phyloP scores from a whole-genome alignment of 1,140 invertebrate species.

The Brachionus plicatilis region DNA sequence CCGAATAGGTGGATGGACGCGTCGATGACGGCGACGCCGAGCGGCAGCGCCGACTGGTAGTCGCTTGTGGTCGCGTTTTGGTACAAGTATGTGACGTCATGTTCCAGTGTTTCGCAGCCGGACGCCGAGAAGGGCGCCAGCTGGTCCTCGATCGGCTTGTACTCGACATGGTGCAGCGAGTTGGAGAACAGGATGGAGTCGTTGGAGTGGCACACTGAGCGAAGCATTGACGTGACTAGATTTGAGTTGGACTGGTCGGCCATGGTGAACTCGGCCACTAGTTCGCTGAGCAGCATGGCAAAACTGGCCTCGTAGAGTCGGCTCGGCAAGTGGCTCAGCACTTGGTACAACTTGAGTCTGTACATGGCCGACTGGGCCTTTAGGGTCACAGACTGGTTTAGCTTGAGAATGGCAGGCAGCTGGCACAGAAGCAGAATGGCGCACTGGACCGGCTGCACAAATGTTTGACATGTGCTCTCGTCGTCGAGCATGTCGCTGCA shows the following conservation, averaged over 20 bases:
- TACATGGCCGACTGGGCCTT: slow-evolving; percentile 89
- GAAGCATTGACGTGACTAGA: slow-evolving; percentile 80
- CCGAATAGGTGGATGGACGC: slow-evolving; percentile 86
- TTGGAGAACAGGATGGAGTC: slow-evolving; percentile 76
- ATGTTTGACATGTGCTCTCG: background rate
- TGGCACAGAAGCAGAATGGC: slow-evolving; percentile 56
- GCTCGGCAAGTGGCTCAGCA: slow-evolving; percentile 70
- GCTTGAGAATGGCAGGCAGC: slow-evolving; percentile 76
- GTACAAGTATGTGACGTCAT: slow-evolving; percentile 86
- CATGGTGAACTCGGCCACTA: slow-evolving; percentile 94
- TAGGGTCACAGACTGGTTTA: slow-evolving; percentile 76
- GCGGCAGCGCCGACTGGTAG: slow-evolving; percentile 64
- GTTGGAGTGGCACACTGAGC: slow-evolving; percentile 79
- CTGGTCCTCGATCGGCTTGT: slow-evolving; percentile 93
- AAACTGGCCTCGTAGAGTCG: slow-evolving; percentile 43
- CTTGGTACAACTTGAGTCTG: slow-evolving; percentile 81
- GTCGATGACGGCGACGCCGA: slow-evolving; percentile 95
- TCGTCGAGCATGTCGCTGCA: background rate
- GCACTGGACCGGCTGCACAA: background rate
- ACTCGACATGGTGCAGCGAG: slow-evolving; percentile 79
- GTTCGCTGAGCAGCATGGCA: slow-evolving; percentile 60
- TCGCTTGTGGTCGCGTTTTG: slow-evolving; percentile 47
- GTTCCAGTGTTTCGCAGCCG: slow-evolving; percentile 87
- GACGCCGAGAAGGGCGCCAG: slow-evolving; percentile 82
- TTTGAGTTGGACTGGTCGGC: slow-evolving; percentile 77